Percentiles rank a stretch among this genome's conserved stretches.
phyloP scores from a whole-genome alignment of 2,113 vertebrate genomes.

The Condylura cristata region DNA sequence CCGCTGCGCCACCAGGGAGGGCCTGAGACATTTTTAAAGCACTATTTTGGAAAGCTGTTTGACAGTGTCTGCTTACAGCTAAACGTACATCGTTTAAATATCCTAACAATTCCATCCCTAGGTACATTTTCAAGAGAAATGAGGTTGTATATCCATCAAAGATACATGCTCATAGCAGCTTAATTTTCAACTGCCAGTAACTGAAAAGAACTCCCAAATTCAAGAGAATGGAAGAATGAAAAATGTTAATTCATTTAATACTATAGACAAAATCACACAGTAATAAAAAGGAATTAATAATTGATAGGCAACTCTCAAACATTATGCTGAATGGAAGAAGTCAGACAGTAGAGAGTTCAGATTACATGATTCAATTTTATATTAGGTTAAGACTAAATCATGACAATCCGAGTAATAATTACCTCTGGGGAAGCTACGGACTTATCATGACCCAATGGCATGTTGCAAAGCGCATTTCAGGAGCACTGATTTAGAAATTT shows the following conservation, averaged over 20 bases:
- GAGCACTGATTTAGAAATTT: background rate
- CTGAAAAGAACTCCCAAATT: background rate
- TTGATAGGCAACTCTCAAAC: background rate
- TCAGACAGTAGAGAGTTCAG: background rate
- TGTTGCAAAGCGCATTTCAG: background rate
- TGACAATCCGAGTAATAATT: background rate
- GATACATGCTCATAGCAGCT: background rate
- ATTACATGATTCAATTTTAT: background rate
- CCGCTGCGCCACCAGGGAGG: too few species aligned
- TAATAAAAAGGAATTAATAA: conserved; percentile 21
- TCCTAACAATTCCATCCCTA: background rate
- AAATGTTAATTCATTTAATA: conserved; percentile 2
- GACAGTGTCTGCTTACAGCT: background rate
- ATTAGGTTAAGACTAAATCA: background rate
- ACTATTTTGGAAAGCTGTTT: conserved; percentile 28
- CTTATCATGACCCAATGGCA: background rate
- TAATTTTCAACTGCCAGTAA: conserved; percentile 12
- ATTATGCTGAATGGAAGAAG: background rate
- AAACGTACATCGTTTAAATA: background rate
- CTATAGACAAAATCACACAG: background rate
- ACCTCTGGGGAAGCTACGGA: background rate
- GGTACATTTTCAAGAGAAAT: background rate
- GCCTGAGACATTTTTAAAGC: background rate
- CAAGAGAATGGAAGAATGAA: conserved; percentile 6
- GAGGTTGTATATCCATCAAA: background rate